These are phyloP conservation scores for Ormyrus nitidulus DNA, from an alignment of 2,888 invertebrate species.

Conservation along the genomic window DNA sequence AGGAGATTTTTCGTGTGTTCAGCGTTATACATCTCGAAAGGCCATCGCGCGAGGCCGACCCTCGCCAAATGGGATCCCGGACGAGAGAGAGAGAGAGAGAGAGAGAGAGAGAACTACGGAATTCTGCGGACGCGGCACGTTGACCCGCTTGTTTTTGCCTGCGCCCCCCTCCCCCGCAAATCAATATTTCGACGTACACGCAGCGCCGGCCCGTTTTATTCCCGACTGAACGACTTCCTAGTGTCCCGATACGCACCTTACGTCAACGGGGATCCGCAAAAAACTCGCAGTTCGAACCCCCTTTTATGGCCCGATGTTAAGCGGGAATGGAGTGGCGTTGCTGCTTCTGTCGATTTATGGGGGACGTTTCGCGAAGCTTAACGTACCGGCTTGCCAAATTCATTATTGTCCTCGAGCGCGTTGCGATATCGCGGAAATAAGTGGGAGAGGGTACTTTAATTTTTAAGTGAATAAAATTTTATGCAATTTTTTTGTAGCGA, in stretches of 20 bases:
- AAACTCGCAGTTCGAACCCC: too few relatives aligned
- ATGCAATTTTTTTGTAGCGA: neutral
- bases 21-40: conserved; percentile 12
- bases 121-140: conserved; percentile 40
- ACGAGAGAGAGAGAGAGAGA: neutral
- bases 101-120: neutral
- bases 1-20: conserved; percentile 36
- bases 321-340: neutral
- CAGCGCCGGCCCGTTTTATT: neutral
- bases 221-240: conserved; percentile 7
- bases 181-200: conserved; percentile 16
- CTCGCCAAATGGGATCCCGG: conserved; percentile 15
- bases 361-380: neutral
- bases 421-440: neutral
- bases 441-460: neutral
- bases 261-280: too few relatives aligned
- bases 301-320: conserved; percentile 10
- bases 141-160: conserved; percentile 41
- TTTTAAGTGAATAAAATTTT: neutral
- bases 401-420: neutral
- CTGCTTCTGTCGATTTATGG: neutral
- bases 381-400: neutral
- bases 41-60: neutral
- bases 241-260: neutral
- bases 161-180: neutral